A percentile compares a stretch with the other conserved stretches of the same genome.
Conservation (phyloP, 2,113 vertebrate genomes). For the Holacanthus passer region DNA sequence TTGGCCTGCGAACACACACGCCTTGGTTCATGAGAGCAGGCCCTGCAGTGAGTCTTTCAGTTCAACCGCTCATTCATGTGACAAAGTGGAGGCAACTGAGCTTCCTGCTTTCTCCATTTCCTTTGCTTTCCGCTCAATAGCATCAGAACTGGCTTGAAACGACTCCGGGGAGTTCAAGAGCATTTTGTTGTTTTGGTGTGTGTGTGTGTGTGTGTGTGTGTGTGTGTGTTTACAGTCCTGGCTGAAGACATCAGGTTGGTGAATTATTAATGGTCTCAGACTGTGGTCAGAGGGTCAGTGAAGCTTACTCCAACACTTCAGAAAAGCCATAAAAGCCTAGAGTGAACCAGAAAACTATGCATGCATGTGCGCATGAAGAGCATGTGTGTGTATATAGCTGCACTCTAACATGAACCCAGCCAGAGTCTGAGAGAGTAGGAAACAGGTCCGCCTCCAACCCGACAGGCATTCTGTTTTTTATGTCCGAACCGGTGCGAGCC, state of each 20-base stretch:
- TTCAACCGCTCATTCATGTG: constrained; percentile 45
- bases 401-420: too few relatives aligned
- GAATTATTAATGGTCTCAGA: constrained; percentile 65
- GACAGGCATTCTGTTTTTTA: too few relatives aligned
- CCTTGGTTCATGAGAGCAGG: constrained; percentile 1
- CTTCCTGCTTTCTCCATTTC: constrained; percentile 17
- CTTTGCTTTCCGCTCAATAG: constrained; percentile 45
- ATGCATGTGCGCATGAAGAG: too few relatives aligned
- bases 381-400: too few relatives aligned
- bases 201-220: constrained; percentile 21
- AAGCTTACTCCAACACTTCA: constrained; percentile 30
- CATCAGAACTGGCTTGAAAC: constrained; percentile 17
- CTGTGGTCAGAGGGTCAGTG: constrained; percentile 46
- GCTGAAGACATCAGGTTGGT: constrained; percentile 39
- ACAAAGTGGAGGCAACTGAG: constrained; percentile 42
- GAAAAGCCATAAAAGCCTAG: constrained; percentile 9
- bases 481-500: too few relatives aligned
- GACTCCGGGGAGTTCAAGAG: constrained; percentile 11
- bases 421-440: too few relatives aligned
- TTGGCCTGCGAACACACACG: constrained; percentile 13
- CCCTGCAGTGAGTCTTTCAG: constrained; percentile 4
- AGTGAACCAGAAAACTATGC: constrained; percentile 6
- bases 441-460: too few relatives aligned
- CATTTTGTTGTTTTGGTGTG: constrained; percentile 3
- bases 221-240: constrained; percentile 27